Evolutionary conservation across 2,888 invertebrate species (phyloP), one percentile per base, ranked within the genome.

Genomic region (Eupelmus urozonus): DNA sequence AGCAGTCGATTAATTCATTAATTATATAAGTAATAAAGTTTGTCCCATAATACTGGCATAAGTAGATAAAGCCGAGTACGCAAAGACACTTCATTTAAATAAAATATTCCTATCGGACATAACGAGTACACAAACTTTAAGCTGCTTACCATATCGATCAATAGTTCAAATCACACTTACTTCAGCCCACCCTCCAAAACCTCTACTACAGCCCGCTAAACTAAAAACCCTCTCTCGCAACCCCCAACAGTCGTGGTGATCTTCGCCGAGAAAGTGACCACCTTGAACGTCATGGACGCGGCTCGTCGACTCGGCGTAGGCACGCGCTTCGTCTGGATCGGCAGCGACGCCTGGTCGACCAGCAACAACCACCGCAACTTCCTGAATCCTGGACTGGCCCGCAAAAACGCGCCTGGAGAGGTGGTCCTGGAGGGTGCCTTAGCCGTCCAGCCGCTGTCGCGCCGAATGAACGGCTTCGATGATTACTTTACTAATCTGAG

Each of bases 301-400:
- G 91, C 91, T 0, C 83, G 87, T 34, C 82, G 89, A 0, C 81
- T 88, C 0, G 85, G 84, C 0, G 84, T 87, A 1, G 84, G 85
- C 51, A 82, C 84, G 62, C 85, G 86, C 1, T 91, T 91, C 83
- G 89, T 91, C 2, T 92, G 92, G 92, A 88, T 92, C 57, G 92
- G 92, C 7, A 91, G 91, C 62, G 92, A 92, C 80, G 91, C 91
- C 3, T 92, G 92, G 92, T 90, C 89, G 29, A 91, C 83, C 40
- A 74, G 82, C 40, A 83, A n/a, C n/a, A 34, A 83, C 76, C 84
- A 85, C 63, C 82, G 82, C n/a, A 83, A 84, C 53, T 82, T 85
- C 27, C 49, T 83, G 4, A 82, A 83, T 80, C 80, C 82, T 5
- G 79, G 69, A 13, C n/a, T n/a, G n/a, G 45, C 45, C 0, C 60